Evolutionary conservation across 2,888 invertebrate species (phyloP).

Genomic region (Cephus nigrinus): DNA sequence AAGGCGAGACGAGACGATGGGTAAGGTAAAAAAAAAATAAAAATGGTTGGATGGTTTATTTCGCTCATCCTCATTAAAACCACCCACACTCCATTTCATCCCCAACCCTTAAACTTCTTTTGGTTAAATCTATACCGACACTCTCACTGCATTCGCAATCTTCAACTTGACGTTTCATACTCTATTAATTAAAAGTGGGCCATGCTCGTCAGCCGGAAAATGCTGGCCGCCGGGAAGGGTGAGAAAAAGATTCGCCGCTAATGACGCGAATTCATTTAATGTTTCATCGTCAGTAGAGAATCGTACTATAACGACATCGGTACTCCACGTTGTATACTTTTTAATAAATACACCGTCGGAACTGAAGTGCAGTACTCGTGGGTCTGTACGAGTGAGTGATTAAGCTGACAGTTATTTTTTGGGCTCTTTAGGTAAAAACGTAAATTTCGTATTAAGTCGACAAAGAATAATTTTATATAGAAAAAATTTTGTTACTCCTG

Average conservation of each 20-base stretch:
- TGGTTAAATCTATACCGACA: slow-evolving; percentile 27
- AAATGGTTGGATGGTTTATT: slow-evolving; percentile 41
- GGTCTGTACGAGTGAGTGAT: not conserved
- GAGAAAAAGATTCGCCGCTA: slow-evolving; percentile 30
- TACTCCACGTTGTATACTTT: not conserved
- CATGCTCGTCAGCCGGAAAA: slow-evolving; percentile 35
- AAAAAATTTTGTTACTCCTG: no score
- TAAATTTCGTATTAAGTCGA: not conserved
- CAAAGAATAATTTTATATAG: not conserved
- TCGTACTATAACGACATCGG: not conserved
- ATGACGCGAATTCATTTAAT: slow-evolving; percentile 38
- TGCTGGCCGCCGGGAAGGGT: slow-evolving; percentile 43
- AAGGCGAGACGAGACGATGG: slow-evolving; percentile 6
- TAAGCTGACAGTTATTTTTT: not conserved
- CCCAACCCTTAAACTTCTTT: slow-evolving; percentile 32
- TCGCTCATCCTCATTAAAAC: slow-evolving; percentile 63
- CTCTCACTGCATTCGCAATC: slow-evolving; percentile 33
- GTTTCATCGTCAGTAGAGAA: not conserved
- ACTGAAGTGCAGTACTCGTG: not conserved
- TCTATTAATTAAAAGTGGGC: slow-evolving; percentile 58
- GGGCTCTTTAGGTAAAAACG: not conserved
- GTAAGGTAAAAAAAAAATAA: slow-evolving; percentile 24
- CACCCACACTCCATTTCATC: slow-evolving; percentile 31
- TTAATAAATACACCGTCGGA: not conserved
- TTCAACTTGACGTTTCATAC: slow-evolving; percentile 46